phyloP scores from a whole-genome alignment of 1,140 invertebrate genomes.

The Bombus turneri region DNA sequence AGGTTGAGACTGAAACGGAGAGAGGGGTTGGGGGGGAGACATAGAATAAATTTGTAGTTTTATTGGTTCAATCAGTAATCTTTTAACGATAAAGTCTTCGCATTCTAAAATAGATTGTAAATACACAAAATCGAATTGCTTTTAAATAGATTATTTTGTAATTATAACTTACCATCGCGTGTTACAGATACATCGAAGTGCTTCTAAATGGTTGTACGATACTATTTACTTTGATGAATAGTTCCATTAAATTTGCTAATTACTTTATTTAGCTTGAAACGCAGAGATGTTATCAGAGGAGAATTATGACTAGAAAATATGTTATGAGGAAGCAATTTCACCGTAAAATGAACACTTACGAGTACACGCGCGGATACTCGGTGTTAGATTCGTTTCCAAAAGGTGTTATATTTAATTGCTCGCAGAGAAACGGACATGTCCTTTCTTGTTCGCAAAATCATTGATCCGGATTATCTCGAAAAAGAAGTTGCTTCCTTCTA shows the following conservation, averaged over 20 bases:
- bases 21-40: too few relatives aligned
- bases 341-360: background rate
- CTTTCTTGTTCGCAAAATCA: background rate
- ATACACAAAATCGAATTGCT: background rate
- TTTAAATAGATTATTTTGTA: background rate
- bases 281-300: background rate
- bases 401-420: background rate
- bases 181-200: background rate
- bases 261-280: slow-evolving; percentile 21
- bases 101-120: background rate
- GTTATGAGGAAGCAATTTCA: background rate
- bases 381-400: background rate
- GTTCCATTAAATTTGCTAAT: slow-evolving; percentile 17
- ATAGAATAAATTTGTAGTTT: background rate
- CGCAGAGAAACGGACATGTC: background rate
- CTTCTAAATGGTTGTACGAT: background rate
- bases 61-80: background rate
- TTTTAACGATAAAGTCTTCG: background rate
- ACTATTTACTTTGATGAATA: background rate
- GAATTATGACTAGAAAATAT: slow-evolving; percentile 21
- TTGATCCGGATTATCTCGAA: background rate
- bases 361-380: too few relatives aligned
- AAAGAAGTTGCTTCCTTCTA: background rate
- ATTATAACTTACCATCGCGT: background rate
- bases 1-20: background rate